phyloP scores from a whole-genome alignment of 2,113 vertebrate genomes.

The Sinocyclocheilus rhinocerous region DNA sequence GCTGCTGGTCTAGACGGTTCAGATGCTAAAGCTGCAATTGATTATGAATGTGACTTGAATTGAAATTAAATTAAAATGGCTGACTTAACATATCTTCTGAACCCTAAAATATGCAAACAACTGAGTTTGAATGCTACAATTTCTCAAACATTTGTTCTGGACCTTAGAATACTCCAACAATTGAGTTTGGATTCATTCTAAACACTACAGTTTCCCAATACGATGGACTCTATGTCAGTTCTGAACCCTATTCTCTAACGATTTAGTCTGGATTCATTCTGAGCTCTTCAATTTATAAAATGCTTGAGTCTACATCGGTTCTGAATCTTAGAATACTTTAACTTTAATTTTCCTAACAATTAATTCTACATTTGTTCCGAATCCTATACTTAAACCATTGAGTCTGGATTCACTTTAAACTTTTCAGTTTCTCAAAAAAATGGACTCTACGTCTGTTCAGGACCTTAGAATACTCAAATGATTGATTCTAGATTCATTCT shows the following conservation, averaged over 20 bases:
- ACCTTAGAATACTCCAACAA: not conserved
- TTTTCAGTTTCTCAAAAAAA: too few species aligned
- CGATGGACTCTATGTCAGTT: not conserved
- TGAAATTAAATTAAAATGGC: not conserved
- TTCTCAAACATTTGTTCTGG: not conserved
- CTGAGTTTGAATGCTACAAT: not conserved
- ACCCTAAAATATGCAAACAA: not conserved
- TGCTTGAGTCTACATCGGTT: too few species aligned
- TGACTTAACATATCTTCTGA: not conserved
- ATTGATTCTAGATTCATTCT: too few species aligned
- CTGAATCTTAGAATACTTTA: not conserved
- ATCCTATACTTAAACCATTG: too few species aligned
- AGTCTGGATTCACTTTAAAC: too few species aligned
- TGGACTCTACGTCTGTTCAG: too few species aligned
- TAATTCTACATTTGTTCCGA: too few species aligned
- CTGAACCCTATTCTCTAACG: not conserved
- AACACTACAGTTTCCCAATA: not conserved
- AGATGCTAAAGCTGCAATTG: not conserved
- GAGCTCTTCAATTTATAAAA: too few species aligned
- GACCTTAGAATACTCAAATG: too few species aligned
- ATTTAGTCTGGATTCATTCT: not conserved
- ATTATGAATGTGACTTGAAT: too few species aligned
- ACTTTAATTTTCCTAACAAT: not conserved
- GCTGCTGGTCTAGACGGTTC: not conserved
- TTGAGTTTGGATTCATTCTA: not conserved